Evolutionary conservation across 23 tunicate genomes (phyloP).

Genomic region (Aplidium turbinatum): DNA sequence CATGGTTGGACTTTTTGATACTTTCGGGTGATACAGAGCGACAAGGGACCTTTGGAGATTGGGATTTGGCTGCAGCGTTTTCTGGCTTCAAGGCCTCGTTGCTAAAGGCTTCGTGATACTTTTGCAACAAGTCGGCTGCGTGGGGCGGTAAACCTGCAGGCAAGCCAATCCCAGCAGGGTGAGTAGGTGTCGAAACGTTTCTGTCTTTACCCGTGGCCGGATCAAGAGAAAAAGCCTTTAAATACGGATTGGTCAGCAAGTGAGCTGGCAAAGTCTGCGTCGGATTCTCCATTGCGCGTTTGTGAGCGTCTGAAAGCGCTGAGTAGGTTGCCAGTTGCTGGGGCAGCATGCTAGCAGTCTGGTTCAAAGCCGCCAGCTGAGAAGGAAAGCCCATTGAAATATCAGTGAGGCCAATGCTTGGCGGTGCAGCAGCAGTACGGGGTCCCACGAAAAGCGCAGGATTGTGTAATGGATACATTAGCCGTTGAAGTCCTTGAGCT

Average conservation of each 20-base stretch:
- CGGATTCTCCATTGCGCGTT: constrained; percentile 10
- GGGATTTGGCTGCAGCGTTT: not conserved
- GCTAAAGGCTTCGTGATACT: constrained; percentile 28
- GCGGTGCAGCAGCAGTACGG: not conserved
- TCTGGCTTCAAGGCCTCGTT: constrained; percentile 36
- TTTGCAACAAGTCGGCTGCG: constrained; percentile 10
- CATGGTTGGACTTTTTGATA: not conserved
- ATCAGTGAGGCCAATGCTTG: constrained; percentile 34
- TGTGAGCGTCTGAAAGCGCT: constrained; percentile 22
- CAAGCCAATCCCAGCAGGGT: not conserved
- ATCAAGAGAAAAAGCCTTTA: constrained; percentile 3
- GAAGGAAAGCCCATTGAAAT: constrained; percentile 44
- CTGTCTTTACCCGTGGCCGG: not conserved
- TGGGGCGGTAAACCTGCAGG: constrained; percentile 22
- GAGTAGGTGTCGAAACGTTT: not conserved
- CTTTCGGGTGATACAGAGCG: constrained; percentile 29
- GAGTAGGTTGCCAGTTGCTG: not conserved
- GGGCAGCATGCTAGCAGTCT: constrained; percentile 10
- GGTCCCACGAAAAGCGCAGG: constrained; percentile 44
- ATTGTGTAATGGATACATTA: constrained; percentile 40
- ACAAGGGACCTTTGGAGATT: constrained; percentile 13
- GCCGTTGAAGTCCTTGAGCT: constrained; percentile 23
- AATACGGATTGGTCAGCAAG: constrained; percentile 31
- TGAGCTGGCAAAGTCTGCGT: constrained; percentile 13
- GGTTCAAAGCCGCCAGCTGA: constrained; percentile 32